Conservation (phyloP, 30 jellyfish, hydroid and myxozoan species). For the Cassiopea andromeda region DNA sequence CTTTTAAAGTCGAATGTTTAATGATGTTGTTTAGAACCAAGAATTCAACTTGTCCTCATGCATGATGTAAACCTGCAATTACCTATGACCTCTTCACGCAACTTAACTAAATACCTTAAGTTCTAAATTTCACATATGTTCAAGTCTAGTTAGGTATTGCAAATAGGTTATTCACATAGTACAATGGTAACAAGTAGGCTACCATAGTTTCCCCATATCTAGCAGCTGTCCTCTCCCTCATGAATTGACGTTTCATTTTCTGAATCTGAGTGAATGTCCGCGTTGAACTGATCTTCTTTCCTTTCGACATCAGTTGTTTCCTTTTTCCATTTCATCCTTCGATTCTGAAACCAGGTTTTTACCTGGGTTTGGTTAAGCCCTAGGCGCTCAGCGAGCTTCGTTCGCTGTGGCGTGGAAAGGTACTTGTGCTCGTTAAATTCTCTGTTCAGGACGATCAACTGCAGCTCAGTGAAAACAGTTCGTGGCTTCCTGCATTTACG, state of each 20-base stretch:
- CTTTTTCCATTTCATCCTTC: slow-evolving; percentile 99
- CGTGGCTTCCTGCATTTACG: slow-evolving; percentile 99
- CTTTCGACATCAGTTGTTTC: slow-evolving; percentile 89
- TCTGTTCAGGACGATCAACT: slow-evolving; percentile 94
- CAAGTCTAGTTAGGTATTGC: no score
- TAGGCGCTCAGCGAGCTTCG: slow-evolving; percentile 94
- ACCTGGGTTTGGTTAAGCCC: slow-evolving; percentile 99
- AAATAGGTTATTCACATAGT: no score
- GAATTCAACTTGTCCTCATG: no score
- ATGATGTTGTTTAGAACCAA: no score
- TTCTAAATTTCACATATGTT: no score
- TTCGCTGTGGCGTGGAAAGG: slow-evolving; percentile 96
- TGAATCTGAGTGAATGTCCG: slow-evolving; percentile 66
- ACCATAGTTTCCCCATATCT: background rate
- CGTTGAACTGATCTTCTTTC: slow-evolving; percentile 46
- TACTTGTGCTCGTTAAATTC: slow-evolving; percentile 95
- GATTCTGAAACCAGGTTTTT: slow-evolving; percentile 96
- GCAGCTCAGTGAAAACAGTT: slow-evolving; percentile 95
- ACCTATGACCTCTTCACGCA: no score
- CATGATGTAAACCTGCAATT: no score
- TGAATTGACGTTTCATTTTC: slow-evolving; percentile 42
- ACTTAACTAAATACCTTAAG: no score
- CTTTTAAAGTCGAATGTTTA: no score
- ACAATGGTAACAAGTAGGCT: no score
- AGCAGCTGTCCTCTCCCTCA: slow-evolving; percentile 51